Evolutionary conservation across 1,140 invertebrate genomes (phyloP).

Genomic region (Hyposmocoma kahamanoa): DNA sequence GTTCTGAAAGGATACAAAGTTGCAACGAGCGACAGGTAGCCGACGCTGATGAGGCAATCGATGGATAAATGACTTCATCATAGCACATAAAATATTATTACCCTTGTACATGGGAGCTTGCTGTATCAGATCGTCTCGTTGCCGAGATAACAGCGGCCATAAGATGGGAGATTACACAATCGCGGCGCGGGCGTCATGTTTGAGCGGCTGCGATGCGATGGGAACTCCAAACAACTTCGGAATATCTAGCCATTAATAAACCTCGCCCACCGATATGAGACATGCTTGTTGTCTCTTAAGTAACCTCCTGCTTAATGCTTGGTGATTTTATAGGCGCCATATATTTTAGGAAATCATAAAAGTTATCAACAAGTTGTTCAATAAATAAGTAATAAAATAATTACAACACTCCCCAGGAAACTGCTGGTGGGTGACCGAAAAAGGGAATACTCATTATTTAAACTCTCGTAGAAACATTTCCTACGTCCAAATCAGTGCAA

Average conservation of each 20-base stretch:
- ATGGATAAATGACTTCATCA: constrained; percentile 29
- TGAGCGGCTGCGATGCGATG: constrained; percentile 33
- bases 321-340: constrained; percentile 20
- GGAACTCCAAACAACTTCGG: constrained; percentile 48
- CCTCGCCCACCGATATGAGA: constrained; percentile 25
- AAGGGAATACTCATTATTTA: constrained; percentile 5
- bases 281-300: constrained; percentile 30
- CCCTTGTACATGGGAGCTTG: constrained; percentile 20
- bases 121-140: constrained; percentile 12
- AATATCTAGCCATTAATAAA: constrained; percentile 40
- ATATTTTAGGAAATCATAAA: constrained; percentile 29
- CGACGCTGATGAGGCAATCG: constrained; percentile 15
- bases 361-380: background rate
- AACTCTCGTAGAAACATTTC: background rate
- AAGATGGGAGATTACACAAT: constrained; percentile 31
- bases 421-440: background rate
- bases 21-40: background rate
- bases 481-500: constrained; percentile 4
- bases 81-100: constrained; percentile 28
- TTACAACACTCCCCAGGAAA: constrained; percentile 1
- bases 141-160: background rate
- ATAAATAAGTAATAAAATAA: background rate
- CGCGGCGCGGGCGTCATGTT: constrained; percentile 22
- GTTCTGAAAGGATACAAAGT: background rate
- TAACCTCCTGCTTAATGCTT: constrained; percentile 25